Evolutionary conservation across 1,140 invertebrate genomes (phyloP), one percentile per base, ranked within the genome.

Genomic region (Diorhabda elongata): DNA sequence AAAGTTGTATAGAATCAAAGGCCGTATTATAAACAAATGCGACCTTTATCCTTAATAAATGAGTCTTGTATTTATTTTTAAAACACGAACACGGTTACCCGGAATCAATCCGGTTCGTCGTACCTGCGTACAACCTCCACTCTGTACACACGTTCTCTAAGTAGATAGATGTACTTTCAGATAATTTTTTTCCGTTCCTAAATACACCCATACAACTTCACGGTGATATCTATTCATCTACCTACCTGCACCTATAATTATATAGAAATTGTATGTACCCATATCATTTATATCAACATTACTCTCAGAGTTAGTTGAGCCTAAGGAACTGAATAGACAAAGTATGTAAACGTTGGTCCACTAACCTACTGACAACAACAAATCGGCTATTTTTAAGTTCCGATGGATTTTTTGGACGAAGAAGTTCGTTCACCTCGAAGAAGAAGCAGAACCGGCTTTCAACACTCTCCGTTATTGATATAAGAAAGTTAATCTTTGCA

Each of bases 321-420:
- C 47, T n/a, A 52, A 52, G 47, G 63, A 43, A 66, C 66, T 61
- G 63, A 68, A 64, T 64, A 66, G 64, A 58, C 44, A 43, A 66
- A 44, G 42, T 42, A 11, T 11, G n/a, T 59, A 66, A 60, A 62
- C 61, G 70, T 72, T 74, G 75, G 71, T 73, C 75, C 73, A 77
- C 75, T 77, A 69, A 77, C 75, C 75, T 73, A 77, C 75, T 77
- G 75, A 75, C 74, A 67, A 43, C 59, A 61, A 59, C 57, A 74
- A 75, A 74, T 75, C 69, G 68, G 64, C 66, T 75, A 69, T 72
- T 73, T 73, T 75, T 74, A 44, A 71, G 66, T 74, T 70, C 73
- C 69, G 73, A 69, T 71, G 68, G 71, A 75, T 73, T 75, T 75
- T 75, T 72, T 71, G 72, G 62, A 68, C 65, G 68, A 67, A 52